These are phyloP conservation scores for Hirudinaria manillensis DNA, from an alignment of 2,888 invertebrate genomes.

Conservation along the genomic window DNA sequence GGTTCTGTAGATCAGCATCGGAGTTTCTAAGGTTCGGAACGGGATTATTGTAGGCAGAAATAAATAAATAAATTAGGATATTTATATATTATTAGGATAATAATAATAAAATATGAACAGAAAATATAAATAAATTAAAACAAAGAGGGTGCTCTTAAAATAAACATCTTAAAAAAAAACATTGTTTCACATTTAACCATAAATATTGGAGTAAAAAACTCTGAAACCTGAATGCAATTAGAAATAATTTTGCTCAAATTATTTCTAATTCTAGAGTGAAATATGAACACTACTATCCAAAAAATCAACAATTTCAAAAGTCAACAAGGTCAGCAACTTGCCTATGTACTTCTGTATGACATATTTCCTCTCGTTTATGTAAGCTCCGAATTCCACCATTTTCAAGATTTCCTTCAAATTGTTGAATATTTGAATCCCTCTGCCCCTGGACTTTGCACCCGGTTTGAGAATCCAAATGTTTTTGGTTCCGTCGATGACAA, in stretches of 20 bases:
- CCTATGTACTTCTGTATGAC: conserved; percentile 93
- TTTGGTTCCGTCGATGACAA: conserved; percentile 69
- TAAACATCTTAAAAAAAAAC: too few species aligned
- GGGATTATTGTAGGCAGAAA: neutral
- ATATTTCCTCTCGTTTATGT: conserved; percentile 62
- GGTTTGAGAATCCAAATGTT: conserved; percentile 94
- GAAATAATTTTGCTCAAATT: too few species aligned
- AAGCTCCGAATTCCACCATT: conserved; percentile 49
- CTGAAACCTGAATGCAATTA: too few species aligned
- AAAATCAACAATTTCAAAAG: too few species aligned
- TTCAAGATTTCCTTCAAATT: conserved; percentile 76
- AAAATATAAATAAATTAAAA: too few species aligned
- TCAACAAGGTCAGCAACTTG: conserved; percentile 52
- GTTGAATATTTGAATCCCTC: conserved; percentile 74
- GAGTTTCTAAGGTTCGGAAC: conserved; percentile 78
- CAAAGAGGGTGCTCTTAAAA: neutral
- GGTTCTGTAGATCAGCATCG: conserved; percentile 77
- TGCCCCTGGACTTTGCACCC: conserved; percentile 83
- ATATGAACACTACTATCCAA: too few species aligned
- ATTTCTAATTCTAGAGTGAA: too few species aligned
- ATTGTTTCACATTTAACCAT: too few species aligned
- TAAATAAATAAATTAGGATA: neutral
- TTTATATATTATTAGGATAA: neutral
- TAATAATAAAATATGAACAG: too few species aligned
- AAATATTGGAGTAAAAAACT: too few species aligned